Evolutionary conservation across 2,797 vertebrate species (phyloP).

Genomic region (Tapirus indicus): DNA sequence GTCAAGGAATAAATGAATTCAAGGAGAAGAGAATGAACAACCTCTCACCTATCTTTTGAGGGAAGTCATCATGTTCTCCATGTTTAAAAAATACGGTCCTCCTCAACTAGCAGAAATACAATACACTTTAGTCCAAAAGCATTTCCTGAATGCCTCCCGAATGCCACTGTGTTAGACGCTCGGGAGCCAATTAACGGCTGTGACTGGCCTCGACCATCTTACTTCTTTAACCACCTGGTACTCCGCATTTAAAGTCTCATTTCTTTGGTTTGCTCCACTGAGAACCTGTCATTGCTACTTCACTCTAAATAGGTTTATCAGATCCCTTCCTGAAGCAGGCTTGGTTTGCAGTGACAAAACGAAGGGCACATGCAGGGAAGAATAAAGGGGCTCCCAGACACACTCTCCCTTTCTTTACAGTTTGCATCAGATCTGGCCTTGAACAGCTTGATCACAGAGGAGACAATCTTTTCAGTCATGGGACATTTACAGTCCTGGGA

Average conservation of each 20-base stretch:
- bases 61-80: neutral
- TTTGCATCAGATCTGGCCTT: neutral
- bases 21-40: neutral
- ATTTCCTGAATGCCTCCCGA: slow-evolving; percentile 10
- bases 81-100: neutral
- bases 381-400: neutral
- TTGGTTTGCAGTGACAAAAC: neutral
- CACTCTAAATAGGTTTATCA: neutral
- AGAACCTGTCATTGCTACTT: neutral
- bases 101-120: slow-evolving; percentile 3
- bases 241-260: neutral
- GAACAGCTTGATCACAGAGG: neutral
- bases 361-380: neutral
- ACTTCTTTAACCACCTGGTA: neutral
- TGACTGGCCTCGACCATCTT: neutral
- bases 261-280: neutral
- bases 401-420: neutral
- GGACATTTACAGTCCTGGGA: neutral
- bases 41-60: neutral
- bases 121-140: neutral
- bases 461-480: neutral
- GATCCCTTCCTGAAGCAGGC: neutral
- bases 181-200: neutral
- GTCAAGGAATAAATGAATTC: neutral
- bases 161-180: neutral